These are phyloP conservation scores for Pangasianodon gigas DNA, from an alignment of 2,113 vertebrate species.

Conservation along the genomic window DNA sequence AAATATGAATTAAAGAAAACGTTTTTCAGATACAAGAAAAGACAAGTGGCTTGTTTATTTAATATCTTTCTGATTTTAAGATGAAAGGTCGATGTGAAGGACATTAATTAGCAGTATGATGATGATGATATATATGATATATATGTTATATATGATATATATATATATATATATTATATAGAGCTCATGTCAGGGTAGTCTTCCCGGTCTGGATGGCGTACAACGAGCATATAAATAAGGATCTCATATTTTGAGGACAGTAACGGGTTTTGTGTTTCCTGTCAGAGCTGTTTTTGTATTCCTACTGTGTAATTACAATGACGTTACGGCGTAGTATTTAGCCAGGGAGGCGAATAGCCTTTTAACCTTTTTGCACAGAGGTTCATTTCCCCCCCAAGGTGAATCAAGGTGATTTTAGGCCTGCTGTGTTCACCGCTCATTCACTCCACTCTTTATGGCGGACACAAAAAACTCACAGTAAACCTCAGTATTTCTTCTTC, in stretches of 20 bases:
- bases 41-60: too few species aligned
- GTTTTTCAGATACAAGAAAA: not conserved
- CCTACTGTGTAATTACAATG: not conserved
- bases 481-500: not conserved
- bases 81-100: slow-evolving; percentile 84
- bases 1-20: not conserved
- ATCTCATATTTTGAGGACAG: not conserved
- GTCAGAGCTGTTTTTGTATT: not conserved
- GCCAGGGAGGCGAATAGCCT: not conserved
- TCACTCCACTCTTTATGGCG: slow-evolving; percentile 3
- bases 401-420: slow-evolving; percentile 74
- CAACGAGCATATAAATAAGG: not conserved
- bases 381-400: slow-evolving; percentile 66
- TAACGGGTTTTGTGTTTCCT: not conserved
- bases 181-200: too few species aligned
- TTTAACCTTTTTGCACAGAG: not conserved
- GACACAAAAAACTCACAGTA: not conserved
- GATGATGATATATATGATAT: not conserved
- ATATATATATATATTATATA: too few species aligned
- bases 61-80: not conserved
- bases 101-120: slow-evolving; percentile 57
- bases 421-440: not conserved
- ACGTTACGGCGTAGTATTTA: not conserved
- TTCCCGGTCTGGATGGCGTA: not conserved
- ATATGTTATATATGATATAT: too few species aligned